phyloP scores from a whole-genome alignment of 37 sponge, comb jelly and placozoan genomes.

The Aplysina aerophoba region DNA sequence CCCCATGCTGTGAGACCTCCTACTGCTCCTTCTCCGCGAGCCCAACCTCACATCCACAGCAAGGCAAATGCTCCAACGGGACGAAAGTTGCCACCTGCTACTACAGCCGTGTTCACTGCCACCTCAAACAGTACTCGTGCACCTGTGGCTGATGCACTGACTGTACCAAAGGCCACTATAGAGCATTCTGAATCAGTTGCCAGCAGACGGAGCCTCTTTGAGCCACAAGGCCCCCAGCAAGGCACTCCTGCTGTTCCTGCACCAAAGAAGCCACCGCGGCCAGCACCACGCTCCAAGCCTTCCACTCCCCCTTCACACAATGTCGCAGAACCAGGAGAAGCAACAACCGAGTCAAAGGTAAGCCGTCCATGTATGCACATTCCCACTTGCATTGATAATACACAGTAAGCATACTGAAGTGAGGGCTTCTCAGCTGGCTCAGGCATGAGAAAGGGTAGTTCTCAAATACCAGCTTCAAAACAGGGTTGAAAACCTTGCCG shows the following conservation, averaged over 20 bases:
- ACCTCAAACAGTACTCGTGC: not conserved
- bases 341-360: too few species aligned
- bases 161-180: conserved; percentile 1
- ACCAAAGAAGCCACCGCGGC: not conserved
- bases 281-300: not conserved
- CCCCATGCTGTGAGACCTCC: too few species aligned
- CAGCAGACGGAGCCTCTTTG: not conserved
- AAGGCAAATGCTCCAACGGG: not conserved
- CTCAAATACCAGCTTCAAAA: too few species aligned
- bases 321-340: not conserved
- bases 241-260: too few species aligned
- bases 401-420: too few species aligned
- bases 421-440: too few species aligned
- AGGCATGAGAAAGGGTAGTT: too few species aligned
- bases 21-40: not conserved
- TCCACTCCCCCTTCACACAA: not conserved
- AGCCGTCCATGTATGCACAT: too few species aligned
- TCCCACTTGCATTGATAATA: too few species aligned
- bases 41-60: not conserved
- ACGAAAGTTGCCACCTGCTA: not conserved
- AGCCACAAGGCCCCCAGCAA: not conserved
- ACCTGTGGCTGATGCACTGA: not conserved
- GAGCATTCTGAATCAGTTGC: not conserved
- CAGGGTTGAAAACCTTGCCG: too few species aligned
- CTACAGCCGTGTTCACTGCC: not conserved